Conservation (phyloP, 2,113 vertebrate genomes). For the Pelodiscus sinensis region DNA sequence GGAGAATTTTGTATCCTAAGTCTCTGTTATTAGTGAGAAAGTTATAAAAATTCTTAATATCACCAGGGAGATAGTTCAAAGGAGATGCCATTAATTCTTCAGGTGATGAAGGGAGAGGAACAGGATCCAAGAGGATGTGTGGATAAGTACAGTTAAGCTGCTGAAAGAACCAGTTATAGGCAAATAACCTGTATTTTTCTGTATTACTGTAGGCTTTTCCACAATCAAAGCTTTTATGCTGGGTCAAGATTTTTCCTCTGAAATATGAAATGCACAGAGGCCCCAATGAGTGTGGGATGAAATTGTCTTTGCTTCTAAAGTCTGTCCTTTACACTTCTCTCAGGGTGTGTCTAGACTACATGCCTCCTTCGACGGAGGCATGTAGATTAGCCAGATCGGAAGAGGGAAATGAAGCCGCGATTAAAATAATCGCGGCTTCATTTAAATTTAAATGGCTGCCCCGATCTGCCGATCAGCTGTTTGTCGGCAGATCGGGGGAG, state of each 20-base stretch:
- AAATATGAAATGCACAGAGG: rapidly evolving
- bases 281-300: rapidly evolving
- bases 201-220: neutral
- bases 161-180: neutral
- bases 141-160: rapidly evolving
- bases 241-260: neutral
- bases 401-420: too few species aligned
- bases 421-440: too few species aligned
- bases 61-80: neutral
- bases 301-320: neutral
- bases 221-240: rapidly evolving
- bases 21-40: neutral
- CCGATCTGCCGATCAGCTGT: too few species aligned
- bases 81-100: neutral
- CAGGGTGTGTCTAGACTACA: too few species aligned
- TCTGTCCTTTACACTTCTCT: rapidly evolving
- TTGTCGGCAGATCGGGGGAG: too few species aligned
- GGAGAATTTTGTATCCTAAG: neutral
- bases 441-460: too few species aligned
- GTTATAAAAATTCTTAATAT: neutral
- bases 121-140: neutral
- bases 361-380: too few species aligned
- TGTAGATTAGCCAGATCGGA: too few species aligned
- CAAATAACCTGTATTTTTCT: rapidly evolving
- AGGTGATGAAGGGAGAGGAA: neutral